These are phyloP conservation scores for Anaspis maculata DNA, from an alignment of 2,888 invertebrate genomes.

Conservation along the genomic window DNA sequence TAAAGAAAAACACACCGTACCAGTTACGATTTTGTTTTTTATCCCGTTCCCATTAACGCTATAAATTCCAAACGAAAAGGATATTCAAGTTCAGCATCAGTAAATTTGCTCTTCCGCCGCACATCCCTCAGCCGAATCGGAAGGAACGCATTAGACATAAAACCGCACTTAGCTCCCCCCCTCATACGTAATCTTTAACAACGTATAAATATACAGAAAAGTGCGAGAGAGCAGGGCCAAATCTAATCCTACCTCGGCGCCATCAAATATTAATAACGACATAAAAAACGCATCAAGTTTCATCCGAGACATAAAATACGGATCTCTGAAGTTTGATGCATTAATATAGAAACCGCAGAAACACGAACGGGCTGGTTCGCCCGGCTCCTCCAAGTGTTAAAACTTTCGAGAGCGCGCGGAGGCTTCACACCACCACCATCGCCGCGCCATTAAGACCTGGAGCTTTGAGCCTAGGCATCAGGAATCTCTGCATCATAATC, in stretches of 20 bases:
- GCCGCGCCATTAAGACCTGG: no score
- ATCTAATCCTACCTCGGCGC: conserved; percentile 8
- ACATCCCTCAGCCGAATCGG: no score
- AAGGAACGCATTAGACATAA: conserved; percentile 4
- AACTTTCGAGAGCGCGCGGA: conserved; percentile 8
- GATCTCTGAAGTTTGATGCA: conserved; percentile 11
- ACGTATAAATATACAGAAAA: no score
- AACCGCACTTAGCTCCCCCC: conserved; percentile 8
- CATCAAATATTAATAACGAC: conserved; percentile 16
- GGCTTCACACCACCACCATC: conserved; percentile 3
- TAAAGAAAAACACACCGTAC: no score
- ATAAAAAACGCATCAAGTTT: conserved; percentile 17
- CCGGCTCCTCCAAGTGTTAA: conserved; percentile 6
- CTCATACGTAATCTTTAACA: conserved; percentile 6
- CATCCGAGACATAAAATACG: conserved; percentile 13
- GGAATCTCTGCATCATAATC: conserved; percentile 16
- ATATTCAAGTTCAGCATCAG: no score
- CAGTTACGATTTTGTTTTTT: no score
- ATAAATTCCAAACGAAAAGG: no score
- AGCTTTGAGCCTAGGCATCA: no score
- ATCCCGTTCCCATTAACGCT: no score
- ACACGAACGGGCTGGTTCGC: conserved; percentile 6
- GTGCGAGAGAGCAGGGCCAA: conserved; percentile 3
- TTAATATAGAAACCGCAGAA: conserved; percentile 15
- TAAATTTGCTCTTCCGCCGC: no score